Base-by-base conservation (phyloP, 2,888 invertebrate species). In the Acleris emargana region DNA sequence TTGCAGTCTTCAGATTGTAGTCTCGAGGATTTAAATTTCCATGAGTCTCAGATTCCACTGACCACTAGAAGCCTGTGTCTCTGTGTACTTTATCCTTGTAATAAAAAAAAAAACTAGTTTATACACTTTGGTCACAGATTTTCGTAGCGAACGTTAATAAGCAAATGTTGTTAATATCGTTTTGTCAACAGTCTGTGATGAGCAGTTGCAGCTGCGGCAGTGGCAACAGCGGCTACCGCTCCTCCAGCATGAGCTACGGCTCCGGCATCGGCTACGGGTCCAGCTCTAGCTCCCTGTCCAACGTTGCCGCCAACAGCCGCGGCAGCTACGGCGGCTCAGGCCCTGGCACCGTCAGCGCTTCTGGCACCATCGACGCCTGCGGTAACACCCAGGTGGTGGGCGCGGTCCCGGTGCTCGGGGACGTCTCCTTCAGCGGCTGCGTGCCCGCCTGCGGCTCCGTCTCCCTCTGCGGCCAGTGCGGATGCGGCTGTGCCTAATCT, bases 401-500 rank as follows among this genome's bases (percentile, higher is more conserved):
- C 13, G 7, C 38, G 5, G 53, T 64, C 47, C 53, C 58, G 49
- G 53, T 58, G 45, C 54, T 61, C 32, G 61, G 67, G 63, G 3
- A 16, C 11, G 61, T 66, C 1, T 18, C 25, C 20, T 60, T 66
- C 51, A 18, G 50, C 28, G 55, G 60, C 22, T 22, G 42, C 22
- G 11, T 43, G 7, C 47, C 51, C 16, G 55, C 60, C n/a, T 38
- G 11, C 17, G 62, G 62, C 11, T 57, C 28, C 55, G 55, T 67
- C 25, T 54, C 66, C 20, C 63, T 69, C 43, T 25, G 51, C 22
- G 69, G 69, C 49, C 62, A 64, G 32, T 68, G 68, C 50, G 62
- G 64, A 7, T 69, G 69, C 49, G 59, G 62, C n/a, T 67, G 67
- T 49, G 9, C 3, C 32, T 53, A 53, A 11, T 1, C n/a, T 13